Percentiles rank a stretch among this genome's conserved stretches.
phyloP scores from a whole-genome alignment of 2,797 vertebrate genomes.

The Falco naumanni region DNA sequence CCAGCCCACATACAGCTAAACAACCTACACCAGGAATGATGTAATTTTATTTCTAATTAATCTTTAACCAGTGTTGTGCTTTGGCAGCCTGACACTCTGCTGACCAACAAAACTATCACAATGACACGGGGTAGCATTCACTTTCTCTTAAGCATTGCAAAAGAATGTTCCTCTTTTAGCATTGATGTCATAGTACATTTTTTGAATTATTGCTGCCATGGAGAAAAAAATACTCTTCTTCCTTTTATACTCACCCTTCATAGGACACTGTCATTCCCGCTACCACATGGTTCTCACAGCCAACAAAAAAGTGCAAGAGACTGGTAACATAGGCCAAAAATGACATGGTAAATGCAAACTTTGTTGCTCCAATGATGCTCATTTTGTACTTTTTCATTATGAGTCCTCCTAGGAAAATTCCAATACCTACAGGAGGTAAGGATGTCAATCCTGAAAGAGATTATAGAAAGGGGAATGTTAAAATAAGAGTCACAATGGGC shows the following conservation, averaged over 20 bases:
- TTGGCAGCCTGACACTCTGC: background rate
- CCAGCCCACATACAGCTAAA: background rate
- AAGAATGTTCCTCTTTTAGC: background rate
- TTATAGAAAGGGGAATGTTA: background rate
- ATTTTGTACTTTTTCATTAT: conserved; percentile 78
- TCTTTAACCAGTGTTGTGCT: background rate
- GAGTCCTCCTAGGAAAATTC: conserved; percentile 75
- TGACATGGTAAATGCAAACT: conserved; percentile 31
- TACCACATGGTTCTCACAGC: conserved; percentile 71
- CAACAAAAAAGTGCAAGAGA: conserved; percentile 16
- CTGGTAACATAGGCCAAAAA: background rate
- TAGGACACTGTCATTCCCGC: conserved; percentile 79
- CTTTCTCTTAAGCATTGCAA: background rate
- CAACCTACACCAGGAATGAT: background rate
- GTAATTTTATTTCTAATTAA: background rate
- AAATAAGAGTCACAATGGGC: background rate
- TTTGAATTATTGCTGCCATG: background rate
- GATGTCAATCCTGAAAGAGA: conserved; percentile 64
- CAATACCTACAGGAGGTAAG: conserved; percentile 67
- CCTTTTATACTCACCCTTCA: conserved; percentile 73
- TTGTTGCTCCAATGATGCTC: conserved; percentile 34
- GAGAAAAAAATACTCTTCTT: background rate
- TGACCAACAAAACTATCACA: background rate
- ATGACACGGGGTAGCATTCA: accelerated
- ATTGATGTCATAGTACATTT: background rate